Conservation (phyloP, 1,140 invertebrate species). For the Caenorhabditis latens region DNA sequence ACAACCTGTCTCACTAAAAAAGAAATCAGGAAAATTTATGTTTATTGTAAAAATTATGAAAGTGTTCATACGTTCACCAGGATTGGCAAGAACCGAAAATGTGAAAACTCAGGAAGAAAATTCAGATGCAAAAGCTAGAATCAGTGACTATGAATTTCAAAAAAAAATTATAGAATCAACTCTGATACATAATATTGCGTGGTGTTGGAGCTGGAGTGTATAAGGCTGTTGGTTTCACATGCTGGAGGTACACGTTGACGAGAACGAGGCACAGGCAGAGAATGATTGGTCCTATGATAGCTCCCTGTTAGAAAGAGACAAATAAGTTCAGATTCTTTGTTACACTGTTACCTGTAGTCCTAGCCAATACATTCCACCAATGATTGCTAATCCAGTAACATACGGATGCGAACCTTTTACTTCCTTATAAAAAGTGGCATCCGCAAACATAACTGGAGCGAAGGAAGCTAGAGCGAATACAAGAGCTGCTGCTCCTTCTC, state of each 20-base stretch:
- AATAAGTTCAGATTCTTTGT: background rate
- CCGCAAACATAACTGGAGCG: conserved; percentile 89
- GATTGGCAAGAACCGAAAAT: conserved; percentile 40
- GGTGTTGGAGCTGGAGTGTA: conserved; percentile 13
- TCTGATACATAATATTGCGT: background rate
- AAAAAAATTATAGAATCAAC: background rate
- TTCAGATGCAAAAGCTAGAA: background rate
- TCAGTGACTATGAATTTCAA: background rate
- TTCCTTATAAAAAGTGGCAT: conserved; percentile 94
- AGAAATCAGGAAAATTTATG: background rate
- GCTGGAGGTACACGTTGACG: conserved; percentile 83
- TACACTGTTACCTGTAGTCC: conserved; percentile 83
- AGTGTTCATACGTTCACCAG: background rate
- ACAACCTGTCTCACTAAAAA: too few species aligned
- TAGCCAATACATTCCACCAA: conserved; percentile 96
- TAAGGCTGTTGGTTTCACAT: conserved; percentile 13
- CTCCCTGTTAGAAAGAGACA: conserved; percentile 81
- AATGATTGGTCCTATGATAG: conserved; percentile 93
- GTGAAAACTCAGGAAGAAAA: conserved; percentile 15
- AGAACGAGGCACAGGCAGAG: conserved; percentile 88
- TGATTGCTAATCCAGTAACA: conserved; percentile 95
- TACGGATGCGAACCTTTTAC: conserved; percentile 98
- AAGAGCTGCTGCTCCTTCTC: conserved; percentile 84
- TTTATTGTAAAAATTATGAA: background rate
- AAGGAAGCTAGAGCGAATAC: conserved; percentile 83